These are phyloP conservation scores for Metaphire vulgaris DNA, from an alignment of 1,140 invertebrate species.

Conservation along the genomic window DNA sequence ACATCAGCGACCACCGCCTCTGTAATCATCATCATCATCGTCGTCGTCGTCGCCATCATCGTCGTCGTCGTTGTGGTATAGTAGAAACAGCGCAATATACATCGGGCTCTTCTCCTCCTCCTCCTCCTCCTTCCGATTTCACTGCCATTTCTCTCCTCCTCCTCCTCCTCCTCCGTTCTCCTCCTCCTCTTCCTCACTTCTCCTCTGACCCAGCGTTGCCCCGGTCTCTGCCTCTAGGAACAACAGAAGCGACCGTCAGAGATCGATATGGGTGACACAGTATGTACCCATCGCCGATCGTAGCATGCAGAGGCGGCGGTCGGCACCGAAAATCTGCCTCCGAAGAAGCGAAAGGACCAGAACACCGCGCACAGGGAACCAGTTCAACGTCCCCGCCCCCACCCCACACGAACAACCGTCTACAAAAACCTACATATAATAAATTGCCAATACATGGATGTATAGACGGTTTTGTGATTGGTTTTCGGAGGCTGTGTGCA, in stretches of 20 bases:
- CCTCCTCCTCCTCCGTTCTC: background rate
- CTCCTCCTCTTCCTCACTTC: slow-evolving; percentile 11
- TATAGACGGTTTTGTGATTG: too few species aligned
- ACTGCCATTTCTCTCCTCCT: background rate
- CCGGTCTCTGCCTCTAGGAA: background rate
- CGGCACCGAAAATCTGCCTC: too few species aligned
- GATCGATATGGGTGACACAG: background rate
- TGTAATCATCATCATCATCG: too few species aligned
- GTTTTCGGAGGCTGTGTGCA: too few species aligned
- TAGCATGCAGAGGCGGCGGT: background rate
- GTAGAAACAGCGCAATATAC: background rate
- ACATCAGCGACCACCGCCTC: too few species aligned
- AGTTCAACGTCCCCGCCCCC: too few species aligned
- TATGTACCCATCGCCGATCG: background rate
- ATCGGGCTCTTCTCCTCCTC: slow-evolving; percentile 6
- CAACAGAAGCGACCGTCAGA: slow-evolving; percentile 5
- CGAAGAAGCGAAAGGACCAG: too few species aligned
- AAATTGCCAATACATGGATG: too few species aligned
- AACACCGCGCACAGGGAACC: too few species aligned
- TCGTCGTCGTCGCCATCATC: slow-evolving; percentile 3
- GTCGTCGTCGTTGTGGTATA: background rate
- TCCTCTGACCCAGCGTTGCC: background rate
- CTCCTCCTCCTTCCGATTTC: slow-evolving; percentile 11
- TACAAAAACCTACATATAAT: too few species aligned
- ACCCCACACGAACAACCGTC: too few species aligned